phyloP scores from a whole-genome alignment of 2,888 invertebrate genomes.

The Monopis laevigella region DNA sequence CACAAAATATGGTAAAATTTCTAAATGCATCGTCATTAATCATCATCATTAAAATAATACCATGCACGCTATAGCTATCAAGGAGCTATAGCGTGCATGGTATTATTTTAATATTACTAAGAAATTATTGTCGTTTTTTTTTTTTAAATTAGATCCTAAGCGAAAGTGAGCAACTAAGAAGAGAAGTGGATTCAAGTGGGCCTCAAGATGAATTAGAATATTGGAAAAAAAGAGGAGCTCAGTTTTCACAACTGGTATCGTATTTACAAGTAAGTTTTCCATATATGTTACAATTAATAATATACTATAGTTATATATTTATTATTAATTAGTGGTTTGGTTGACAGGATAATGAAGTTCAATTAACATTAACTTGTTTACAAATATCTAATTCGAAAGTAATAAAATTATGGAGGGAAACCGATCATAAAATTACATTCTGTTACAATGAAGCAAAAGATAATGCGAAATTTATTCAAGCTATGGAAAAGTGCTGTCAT shows the following conservation, averaged over 20 bases:
- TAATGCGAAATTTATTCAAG: constrained; percentile 94
- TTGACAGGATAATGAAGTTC: constrained; percentile 76
- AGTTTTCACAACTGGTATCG: constrained; percentile 86
- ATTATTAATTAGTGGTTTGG: too few relatives aligned
- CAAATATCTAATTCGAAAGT: constrained; percentile 80
- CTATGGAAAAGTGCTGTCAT: constrained; percentile 94
- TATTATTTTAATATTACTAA: too few relatives aligned
- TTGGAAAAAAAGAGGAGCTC: constrained; percentile 95
- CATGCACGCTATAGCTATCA: too few relatives aligned
- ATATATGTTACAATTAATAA: too few relatives aligned
- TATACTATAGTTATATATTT: too few relatives aligned
- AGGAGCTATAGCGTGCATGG: too few relatives aligned
- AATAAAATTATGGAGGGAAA: constrained; percentile 83
- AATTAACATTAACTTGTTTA: constrained; percentile 78
- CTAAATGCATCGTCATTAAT: background rate
- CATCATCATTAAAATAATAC: too few relatives aligned
- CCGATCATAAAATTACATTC: constrained; percentile 90
- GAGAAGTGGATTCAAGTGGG: constrained; percentile 91
- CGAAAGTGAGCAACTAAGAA: constrained; percentile 90
- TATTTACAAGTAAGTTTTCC: constrained; percentile 70
- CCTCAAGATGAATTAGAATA: constrained; percentile 96
- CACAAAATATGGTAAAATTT: too few relatives aligned
- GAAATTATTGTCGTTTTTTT: too few relatives aligned
- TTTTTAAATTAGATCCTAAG: constrained; percentile 71
- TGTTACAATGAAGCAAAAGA: constrained; percentile 96